Percentiles rank a stretch among this genome's conserved stretches.
phyloP scores from a whole-genome alignment of 2,888 invertebrate genomes.

The Catocala nupta region DNA sequence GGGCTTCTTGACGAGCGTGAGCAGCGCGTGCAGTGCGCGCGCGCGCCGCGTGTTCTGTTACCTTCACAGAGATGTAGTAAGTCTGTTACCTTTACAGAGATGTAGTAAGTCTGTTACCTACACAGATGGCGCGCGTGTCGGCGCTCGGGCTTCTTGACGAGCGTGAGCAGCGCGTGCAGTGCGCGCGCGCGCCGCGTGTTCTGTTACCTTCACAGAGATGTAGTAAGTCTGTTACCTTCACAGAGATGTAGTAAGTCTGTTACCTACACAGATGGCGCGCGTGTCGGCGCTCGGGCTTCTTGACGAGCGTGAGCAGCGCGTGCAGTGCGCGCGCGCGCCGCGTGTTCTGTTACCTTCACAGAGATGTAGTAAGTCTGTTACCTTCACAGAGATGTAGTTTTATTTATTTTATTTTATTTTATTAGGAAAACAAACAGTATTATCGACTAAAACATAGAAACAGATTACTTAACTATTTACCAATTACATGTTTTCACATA shows the following conservation, averaged over 20 bases:
- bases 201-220: too few relatives aligned
- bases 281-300: conserved; percentile 76
- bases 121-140: conserved; percentile 74
- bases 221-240: conserved; percentile 64
- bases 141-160: conserved; percentile 76
- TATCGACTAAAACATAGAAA: too few relatives aligned
- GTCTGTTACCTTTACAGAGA: background rate
- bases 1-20: conserved; percentile 78
- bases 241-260: conserved; percentile 50
- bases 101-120: conserved; percentile 60
- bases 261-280: conserved; percentile 77
- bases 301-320: conserved; percentile 76
- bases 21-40: conserved; percentile 71
- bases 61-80: too few relatives aligned
- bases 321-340: conserved; percentile 73
- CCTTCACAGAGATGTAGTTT: too few relatives aligned
- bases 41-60: too few relatives aligned
- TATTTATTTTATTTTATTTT: too few relatives aligned
- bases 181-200: conserved; percentile 67
- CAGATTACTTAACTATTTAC: too few relatives aligned
- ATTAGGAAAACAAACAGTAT: too few relatives aligned
- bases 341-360: too few relatives aligned
- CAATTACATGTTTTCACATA: too few relatives aligned
- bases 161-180: conserved; percentile 75
- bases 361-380: too few relatives aligned